Conservation (phyloP, 2,113 vertebrate genomes). For the Phylloscopus whistleri region DNA sequence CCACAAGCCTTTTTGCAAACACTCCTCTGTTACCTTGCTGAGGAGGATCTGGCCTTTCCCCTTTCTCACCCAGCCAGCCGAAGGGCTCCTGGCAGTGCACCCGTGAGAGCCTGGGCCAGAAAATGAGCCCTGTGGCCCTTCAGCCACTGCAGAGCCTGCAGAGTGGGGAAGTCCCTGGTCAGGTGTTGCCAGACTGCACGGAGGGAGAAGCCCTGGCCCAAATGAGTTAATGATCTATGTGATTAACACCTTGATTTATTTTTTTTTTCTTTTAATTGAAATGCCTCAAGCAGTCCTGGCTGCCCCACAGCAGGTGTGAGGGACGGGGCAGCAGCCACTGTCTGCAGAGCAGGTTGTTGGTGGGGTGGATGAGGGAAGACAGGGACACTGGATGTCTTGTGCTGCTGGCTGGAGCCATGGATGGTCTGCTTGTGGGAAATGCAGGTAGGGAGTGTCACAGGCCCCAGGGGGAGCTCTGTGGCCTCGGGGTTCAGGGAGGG, state of each 20-base stretch:
- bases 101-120: not conserved
- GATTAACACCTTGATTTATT: not conserved
- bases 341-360: not conserved
- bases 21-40: not conserved
- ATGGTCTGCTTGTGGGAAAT: not conserved
- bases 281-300: too few relatives aligned
- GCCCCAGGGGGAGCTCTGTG: not conserved
- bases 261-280: too few relatives aligned
- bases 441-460: fast-evolving
- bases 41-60: not conserved
- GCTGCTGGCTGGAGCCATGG: not conserved
- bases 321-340: not conserved
- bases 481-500: fast-evolving
- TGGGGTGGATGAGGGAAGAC: fast-evolving
- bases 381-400: fast-evolving
- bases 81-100: not conserved
- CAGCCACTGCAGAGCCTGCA: fast-evolving
- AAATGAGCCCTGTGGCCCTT: fast-evolving
- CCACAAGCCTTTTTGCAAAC: not conserved
- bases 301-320: not conserved
- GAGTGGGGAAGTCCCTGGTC: not conserved
- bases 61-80: not conserved
- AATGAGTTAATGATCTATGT: not conserved
- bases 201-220: not conserved
- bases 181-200: not conserved